A percentile compares a stretch with the other conserved stretches of the same genome.
phyloP scores from a whole-genome alignment of 2,797 vertebrate species.

The Pangasius larnaudii region DNA sequence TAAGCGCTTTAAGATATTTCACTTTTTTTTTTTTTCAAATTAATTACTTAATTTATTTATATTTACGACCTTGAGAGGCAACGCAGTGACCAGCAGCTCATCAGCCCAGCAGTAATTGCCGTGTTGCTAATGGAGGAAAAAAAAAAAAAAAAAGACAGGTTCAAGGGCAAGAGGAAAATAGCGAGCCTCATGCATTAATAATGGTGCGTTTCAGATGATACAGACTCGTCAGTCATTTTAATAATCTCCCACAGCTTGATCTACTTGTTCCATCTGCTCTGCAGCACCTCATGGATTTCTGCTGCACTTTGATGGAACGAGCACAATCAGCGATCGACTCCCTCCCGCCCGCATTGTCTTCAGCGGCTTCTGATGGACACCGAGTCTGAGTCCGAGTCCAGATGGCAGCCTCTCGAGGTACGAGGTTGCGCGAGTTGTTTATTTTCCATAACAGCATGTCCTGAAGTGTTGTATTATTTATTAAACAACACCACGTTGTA shows the following conservation, averaged over 20 bases:
- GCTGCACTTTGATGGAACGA: conserved; percentile 80
- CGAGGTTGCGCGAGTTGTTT: conserved; percentile 59
- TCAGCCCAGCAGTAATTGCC: conserved; percentile 69
- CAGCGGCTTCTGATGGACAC: conserved; percentile 31
- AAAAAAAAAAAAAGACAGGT: conserved; percentile 68
- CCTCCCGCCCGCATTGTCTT: conserved; percentile 48
- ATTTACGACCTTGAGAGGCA: conserved; percentile 79
- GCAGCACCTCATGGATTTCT: conserved; percentile 72
- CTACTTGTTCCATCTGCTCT: conserved; percentile 86
- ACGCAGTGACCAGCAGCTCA: conserved; percentile 89
- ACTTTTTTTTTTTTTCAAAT: neutral
- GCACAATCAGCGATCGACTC: conserved; percentile 70
- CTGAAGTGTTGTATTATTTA: conserved; percentile 29
- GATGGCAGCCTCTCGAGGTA: conserved; percentile 80
- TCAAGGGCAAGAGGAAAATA: conserved; percentile 82
- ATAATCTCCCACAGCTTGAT: conserved; percentile 88
- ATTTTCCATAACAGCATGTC: neutral
- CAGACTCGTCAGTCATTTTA: conserved; percentile 85
- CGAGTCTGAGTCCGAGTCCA: conserved; percentile 62
- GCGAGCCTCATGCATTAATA: conserved; percentile 84
- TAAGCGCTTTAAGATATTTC: conserved; percentile 56
- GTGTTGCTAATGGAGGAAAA: conserved; percentile 57
- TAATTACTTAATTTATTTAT: conserved; percentile 31
- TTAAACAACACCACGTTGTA: neutral
- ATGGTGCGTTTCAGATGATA: conserved; percentile 82